Evolutionary conservation across 2,888 invertebrate species (phyloP).

Genomic region (Microctonus hyperodae): DNA sequence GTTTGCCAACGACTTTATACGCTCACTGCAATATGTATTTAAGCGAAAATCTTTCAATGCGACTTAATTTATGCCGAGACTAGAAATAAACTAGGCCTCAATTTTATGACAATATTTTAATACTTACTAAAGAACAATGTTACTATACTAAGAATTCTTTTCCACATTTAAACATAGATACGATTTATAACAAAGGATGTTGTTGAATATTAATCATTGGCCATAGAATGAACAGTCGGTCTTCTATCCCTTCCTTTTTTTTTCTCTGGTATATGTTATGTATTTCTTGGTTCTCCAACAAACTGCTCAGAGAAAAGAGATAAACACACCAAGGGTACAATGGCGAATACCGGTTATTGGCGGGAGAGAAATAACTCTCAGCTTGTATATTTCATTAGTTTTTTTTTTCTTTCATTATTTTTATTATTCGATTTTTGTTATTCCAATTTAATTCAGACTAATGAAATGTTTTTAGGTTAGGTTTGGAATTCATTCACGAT

Average conservation of each 20-base stretch:
- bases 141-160: neutral
- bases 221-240: too few relatives aligned
- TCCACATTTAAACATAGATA: too few relatives aligned
- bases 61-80: neutral
- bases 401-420: neutral
- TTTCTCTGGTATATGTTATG: conserved; percentile 1
- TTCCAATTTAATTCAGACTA: neutral
- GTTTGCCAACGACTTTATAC: neutral
- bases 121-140: too few relatives aligned
- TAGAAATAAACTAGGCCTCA: too few relatives aligned
- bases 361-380: conserved; percentile 41
- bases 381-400: conserved; percentile 54
- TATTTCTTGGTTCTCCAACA: conserved; percentile 6
- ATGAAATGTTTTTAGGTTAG: too few relatives aligned
- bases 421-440: neutral
- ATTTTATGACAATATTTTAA: too few relatives aligned
- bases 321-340: conserved; percentile 37
- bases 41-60: neutral
- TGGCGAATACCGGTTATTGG: conserved; percentile 57
- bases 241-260: neutral
- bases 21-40: too few relatives aligned
- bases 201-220: too few relatives aligned
- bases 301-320: neutral
- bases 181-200: too few relatives aligned
- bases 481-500: too few relatives aligned